Conservation (phyloP, 1,140 invertebrate genomes). For the Rhynchophorus ferrugineus region DNA sequence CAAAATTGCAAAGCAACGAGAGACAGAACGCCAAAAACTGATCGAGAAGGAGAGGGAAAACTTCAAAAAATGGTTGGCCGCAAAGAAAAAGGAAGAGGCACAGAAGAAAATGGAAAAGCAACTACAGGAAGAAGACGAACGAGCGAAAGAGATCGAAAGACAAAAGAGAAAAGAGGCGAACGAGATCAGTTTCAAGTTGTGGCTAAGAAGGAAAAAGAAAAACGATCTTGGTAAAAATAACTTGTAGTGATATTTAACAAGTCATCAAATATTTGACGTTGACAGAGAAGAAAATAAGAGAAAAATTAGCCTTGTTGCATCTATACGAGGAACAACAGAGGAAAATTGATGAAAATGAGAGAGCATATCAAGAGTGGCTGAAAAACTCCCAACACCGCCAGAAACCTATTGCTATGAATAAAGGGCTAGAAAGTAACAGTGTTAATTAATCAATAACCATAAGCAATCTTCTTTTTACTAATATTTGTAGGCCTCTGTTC, state of each 20-base stretch:
- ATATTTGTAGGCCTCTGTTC: conserved; percentile 46
- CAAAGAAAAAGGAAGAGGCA: conserved; percentile 33
- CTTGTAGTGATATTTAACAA: neutral
- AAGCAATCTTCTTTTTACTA: neutral
- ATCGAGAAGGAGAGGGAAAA: conserved; percentile 33
- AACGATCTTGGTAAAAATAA: conserved; percentile 41
- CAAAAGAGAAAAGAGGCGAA: conserved; percentile 41
- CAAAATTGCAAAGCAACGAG: conserved; percentile 24
- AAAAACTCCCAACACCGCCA: conserved; percentile 46
- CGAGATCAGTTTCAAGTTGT: conserved; percentile 44
- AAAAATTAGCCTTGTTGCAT: conserved; percentile 41
- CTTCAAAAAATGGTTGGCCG: conserved; percentile 33
- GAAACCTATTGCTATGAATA: conserved; percentile 47
- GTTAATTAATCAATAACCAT: conserved; percentile 1
- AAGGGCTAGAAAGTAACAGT: conserved; percentile 46
- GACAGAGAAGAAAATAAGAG: conserved; percentile 40
- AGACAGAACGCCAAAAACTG: conserved; percentile 22
- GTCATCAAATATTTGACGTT: neutral
- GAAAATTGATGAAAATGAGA: conserved; percentile 41
- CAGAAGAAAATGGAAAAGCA: conserved; percentile 30
- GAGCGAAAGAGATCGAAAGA: conserved; percentile 30
- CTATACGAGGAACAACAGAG: conserved; percentile 38
- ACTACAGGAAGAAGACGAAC: conserved; percentile 33
- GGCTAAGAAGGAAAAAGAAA: conserved; percentile 47
- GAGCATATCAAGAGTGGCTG: conserved; percentile 47